Base-by-base conservation (phyloP, 1,140 invertebrate species). In the Heliconius eleuchia region DNA sequence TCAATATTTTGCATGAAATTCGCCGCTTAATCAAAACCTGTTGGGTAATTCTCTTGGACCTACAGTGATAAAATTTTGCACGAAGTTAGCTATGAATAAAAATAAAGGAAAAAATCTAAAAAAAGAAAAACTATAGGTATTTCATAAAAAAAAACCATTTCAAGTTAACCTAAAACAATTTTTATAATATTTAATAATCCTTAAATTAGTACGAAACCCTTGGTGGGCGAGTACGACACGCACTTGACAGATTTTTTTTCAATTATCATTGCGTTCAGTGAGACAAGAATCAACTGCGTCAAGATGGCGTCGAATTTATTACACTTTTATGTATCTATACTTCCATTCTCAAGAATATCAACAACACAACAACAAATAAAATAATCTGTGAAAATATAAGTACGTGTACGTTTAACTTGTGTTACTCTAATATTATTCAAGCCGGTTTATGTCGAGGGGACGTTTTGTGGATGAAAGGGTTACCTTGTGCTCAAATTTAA, bases 371-470 rank as follows among this genome's bases (percentile, higher is more conserved):
- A 55, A 11, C 19, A 60, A 60, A 60, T 60, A 57, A 23, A 18
- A 57, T 23, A 60, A 60, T 60, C 9, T 60, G 1, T 60, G 55
- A 8, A 60, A 60, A 60, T 60, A 60, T 60, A 11, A 60, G 50
- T 52, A 19, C 50, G 18, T 52, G 2, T 57, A 57, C n/a, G n/a
- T 23, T 11, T 27, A 23, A 60, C 55, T n/a, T 60, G 80, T 82
- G 75, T 85, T 82, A 82, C 83, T 82, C 80, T 82, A 80, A 80
- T 78, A 80, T 23, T 83, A 82, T 80, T 71, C 77, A 78, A 81
- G 81, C 80, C 75, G 80, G 82, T 82, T 82, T 82, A 74, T 39
- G 50, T 80, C 73, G 72, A 81, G 80, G 84, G 84, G 84, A 79
- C 72, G 52, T 74, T 81, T 23, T 78, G 78, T 80, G 75, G 39